Conservation (phyloP, 2,113 vertebrate species). For the Sinocyclocheilus maitianheensis region DNA sequence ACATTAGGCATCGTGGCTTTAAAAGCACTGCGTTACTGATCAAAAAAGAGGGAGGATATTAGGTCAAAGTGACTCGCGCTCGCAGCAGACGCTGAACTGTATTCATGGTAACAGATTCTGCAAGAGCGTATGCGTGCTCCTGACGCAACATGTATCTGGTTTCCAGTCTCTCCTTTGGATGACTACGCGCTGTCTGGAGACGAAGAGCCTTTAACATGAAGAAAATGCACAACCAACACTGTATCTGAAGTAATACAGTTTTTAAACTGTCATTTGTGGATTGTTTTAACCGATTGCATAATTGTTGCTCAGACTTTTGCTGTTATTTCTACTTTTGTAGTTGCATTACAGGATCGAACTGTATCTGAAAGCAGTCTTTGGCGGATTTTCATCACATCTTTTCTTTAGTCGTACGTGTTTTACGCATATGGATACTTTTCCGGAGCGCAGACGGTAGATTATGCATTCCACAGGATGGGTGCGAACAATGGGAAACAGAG, state of each 20-base stretch:
- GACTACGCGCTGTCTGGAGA: conserved; percentile 27
- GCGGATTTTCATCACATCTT: conserved; percentile 21
- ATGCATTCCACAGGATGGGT: conserved; percentile 85
- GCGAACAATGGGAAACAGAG: conserved; percentile 89
- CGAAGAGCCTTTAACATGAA: not conserved
- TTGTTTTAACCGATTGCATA: conserved; percentile 40
- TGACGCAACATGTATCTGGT: conserved; percentile 56
- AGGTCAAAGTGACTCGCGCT: not conserved
- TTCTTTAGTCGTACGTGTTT: conserved; percentile 26
- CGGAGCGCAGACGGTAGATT: conserved; percentile 65
- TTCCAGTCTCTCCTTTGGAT: conserved; percentile 40
- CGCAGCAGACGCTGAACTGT: conserved; percentile 24
- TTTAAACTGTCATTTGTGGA: not conserved
- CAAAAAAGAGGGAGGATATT: conserved; percentile 14
- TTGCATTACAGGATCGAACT: conserved; percentile 17
- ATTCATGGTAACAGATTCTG: conserved; percentile 42
- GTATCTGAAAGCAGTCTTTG: not conserved
- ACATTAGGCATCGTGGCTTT: not conserved
- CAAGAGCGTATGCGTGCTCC: conserved; percentile 54
- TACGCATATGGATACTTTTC: conserved; percentile 55
- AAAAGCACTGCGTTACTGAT: not conserved
- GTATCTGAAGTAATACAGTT: not conserved
- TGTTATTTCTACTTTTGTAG: conserved; percentile 36
- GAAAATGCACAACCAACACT: conserved; percentile 19
- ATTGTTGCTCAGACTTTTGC: conserved; percentile 23